phyloP scores from a whole-genome alignment of 2,113 vertebrate species.

The Muntiacus muntjak region DNA sequence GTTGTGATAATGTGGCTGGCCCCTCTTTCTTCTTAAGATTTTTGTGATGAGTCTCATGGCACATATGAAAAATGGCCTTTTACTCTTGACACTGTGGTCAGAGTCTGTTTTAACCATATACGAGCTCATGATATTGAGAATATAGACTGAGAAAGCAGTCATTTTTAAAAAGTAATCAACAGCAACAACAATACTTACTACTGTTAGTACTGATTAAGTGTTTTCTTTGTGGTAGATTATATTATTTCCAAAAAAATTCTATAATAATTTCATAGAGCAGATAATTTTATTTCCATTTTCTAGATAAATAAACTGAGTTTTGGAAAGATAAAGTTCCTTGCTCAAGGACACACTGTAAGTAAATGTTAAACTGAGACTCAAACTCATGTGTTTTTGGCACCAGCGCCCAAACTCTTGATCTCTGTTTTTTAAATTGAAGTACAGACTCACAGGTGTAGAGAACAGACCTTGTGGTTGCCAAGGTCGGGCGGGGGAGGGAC shows the following conservation, averaged over 20 bases:
- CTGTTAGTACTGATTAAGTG: neutral
- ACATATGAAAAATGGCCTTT: neutral
- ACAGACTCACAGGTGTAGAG: neutral
- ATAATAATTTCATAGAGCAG: neutral
- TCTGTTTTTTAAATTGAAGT: neutral
- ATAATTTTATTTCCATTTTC: neutral
- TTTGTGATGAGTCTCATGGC: neutral
- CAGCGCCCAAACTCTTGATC: neutral
- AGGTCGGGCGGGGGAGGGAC: neutral
- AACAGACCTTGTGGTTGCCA: neutral
- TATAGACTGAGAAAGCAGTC: neutral
- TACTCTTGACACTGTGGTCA: neutral
- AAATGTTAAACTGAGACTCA: neutral
- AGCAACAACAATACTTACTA: neutral
- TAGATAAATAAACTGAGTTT: neutral
- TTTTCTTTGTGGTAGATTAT: neutral
- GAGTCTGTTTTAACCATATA: neutral
- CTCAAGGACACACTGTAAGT: neutral
- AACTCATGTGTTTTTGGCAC: neutral
- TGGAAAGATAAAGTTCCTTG: neutral
- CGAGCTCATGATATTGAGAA: neutral
- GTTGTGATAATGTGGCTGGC: neutral
- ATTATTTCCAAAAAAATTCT: neutral
- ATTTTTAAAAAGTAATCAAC: neutral
- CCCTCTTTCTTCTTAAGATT: neutral